A percentile compares a stretch with the other conserved stretches of the same genome.
These are phyloP conservation scores for Leuciscus waleckii DNA, from an alignment of 2,797 vertebrate species.

Conservation along the genomic window DNA sequence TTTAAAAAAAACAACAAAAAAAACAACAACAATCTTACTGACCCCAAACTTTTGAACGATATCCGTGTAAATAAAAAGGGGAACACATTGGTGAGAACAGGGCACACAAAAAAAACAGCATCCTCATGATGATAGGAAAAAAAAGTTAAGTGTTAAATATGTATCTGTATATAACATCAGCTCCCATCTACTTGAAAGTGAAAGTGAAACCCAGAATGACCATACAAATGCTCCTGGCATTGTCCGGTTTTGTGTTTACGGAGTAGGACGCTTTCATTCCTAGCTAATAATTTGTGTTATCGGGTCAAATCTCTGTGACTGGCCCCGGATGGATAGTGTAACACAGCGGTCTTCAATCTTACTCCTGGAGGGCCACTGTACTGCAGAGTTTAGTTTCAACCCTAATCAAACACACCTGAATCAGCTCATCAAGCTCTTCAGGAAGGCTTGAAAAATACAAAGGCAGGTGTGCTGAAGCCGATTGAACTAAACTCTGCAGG, in stretches of 20 bases:
- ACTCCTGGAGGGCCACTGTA: too few relatives aligned
- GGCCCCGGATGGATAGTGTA: conserved; percentile 67
- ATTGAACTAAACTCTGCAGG: too few relatives aligned
- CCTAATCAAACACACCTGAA: too few relatives aligned
- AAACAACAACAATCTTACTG: background rate
- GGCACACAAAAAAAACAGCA: background rate
- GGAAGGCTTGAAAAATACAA: too few relatives aligned
- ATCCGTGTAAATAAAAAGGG: background rate
- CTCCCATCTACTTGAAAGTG: background rate
- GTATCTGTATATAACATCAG: background rate
- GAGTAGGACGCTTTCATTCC: conserved; percentile 67
- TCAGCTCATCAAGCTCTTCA: too few relatives aligned
- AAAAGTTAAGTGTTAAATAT: background rate
- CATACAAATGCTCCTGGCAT: background rate
- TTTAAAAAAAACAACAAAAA: too few relatives aligned
- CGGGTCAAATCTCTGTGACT: conserved; percentile 67
- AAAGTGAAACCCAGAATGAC: background rate
- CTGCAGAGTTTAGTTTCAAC: too few relatives aligned
- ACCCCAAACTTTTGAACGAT: background rate
- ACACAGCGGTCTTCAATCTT: too few relatives aligned
- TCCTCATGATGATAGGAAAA: background rate
- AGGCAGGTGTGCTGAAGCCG: too few relatives aligned
- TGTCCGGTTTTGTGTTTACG: conserved; percentile 58
- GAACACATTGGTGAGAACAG: background rate
- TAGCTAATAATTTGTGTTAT: conserved; percentile 67